These are phyloP conservation scores for Saimiri boliviensis DNA, from an alignment of 2,113 vertebrate species.

Conservation along the genomic window DNA sequence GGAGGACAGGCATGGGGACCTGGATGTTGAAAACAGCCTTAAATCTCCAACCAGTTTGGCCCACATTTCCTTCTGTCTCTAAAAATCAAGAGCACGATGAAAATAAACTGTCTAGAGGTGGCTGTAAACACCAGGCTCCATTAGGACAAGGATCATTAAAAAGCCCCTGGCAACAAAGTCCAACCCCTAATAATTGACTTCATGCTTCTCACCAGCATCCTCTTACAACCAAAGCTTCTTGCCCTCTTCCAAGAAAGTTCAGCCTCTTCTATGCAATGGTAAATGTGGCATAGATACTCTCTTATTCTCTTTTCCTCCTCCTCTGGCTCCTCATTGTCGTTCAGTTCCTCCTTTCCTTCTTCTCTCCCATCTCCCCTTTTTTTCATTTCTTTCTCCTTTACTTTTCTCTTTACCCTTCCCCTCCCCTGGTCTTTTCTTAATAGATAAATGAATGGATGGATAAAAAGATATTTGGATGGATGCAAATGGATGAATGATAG, in stretches of 20 bases:
- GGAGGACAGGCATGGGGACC: not conserved
- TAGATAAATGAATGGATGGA: not conserved
- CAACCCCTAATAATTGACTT: not conserved
- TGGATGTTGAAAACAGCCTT: not conserved
- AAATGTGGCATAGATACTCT: not conserved
- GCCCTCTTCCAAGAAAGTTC: not conserved
- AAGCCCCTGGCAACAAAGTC: not conserved
- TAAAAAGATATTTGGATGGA: not conserved
- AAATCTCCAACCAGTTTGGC: not conserved
- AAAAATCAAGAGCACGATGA: not conserved
- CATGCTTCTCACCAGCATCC: not conserved
- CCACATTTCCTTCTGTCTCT: not conserved
- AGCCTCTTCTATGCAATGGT: not conserved
- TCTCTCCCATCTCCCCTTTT: not conserved
- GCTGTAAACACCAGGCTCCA: not conserved
- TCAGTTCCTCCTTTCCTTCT: not conserved
- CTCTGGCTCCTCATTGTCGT: not conserved
- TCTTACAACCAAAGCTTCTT: not conserved
- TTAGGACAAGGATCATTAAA: not conserved
- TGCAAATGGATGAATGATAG: not conserved
- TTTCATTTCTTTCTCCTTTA: not conserved
- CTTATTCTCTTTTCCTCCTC: no score
- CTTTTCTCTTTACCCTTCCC: not conserved
- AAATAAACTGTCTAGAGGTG: not conserved
- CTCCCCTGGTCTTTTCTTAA: no score